Conservation (phyloP, 2,113 vertebrate species). For the Pyxicephalus adspersus region DNA sequence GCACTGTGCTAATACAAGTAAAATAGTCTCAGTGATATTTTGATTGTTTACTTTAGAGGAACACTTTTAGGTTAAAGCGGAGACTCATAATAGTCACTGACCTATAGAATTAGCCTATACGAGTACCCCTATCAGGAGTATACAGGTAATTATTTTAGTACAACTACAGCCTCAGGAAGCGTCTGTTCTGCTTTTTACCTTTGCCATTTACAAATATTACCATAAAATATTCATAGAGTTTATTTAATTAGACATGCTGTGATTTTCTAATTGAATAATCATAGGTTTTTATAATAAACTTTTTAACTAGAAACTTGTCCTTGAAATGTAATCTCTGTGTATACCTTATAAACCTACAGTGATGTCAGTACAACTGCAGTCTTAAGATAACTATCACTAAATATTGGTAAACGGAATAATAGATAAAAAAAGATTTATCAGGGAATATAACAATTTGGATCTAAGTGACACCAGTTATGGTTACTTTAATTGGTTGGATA, state of each 20-base stretch:
- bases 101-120: slow-evolving; percentile 12
- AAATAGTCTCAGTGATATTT: too few relatives aligned
- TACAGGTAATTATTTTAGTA: slow-evolving; percentile 55
- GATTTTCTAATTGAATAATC: slow-evolving; percentile 25
- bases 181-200: slow-evolving; percentile 56
- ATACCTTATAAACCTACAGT: not conserved
- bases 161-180: slow-evolving; percentile 48
- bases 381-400: not conserved
- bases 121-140: not conserved
- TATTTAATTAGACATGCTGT: slow-evolving; percentile 34
- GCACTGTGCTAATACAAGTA: too few relatives aligned
- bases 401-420: not conserved
- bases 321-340: slow-evolving; percentile 18
- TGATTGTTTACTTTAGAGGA: too few relatives aligned
- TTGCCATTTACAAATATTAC: slow-evolving; percentile 52
- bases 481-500: too few relatives aligned
- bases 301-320: slow-evolving; percentile 22
- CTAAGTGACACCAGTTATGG: too few relatives aligned
- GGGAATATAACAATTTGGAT: too few relatives aligned
- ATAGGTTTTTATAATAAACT: slow-evolving; percentile 23
- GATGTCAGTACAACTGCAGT: not conserved
- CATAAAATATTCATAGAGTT: slow-evolving; percentile 46
- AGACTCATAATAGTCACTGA: too few relatives aligned
- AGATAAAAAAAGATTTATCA: too few relatives aligned
- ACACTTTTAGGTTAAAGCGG: too few relatives aligned